These are phyloP conservation scores for Ispidina picta DNA, from an alignment of 2,797 vertebrate species.

Conservation along the genomic window DNA sequence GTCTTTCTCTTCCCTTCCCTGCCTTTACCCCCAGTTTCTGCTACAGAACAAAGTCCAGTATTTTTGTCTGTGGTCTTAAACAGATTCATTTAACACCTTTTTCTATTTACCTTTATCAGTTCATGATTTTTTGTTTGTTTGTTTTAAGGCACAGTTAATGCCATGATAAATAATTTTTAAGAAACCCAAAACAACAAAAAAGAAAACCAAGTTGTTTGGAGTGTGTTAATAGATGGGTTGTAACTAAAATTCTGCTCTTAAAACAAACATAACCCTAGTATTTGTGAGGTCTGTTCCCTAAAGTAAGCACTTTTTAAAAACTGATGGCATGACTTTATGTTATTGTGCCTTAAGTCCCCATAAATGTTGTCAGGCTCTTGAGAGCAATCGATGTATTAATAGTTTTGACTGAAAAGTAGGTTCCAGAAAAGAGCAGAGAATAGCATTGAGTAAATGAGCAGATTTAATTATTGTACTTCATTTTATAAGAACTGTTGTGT, in stretches of 20 bases:
- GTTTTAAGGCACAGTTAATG: not conserved
- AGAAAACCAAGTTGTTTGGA: not conserved
- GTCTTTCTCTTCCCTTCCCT: slow-evolving; percentile 56
- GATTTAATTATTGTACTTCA: not conserved
- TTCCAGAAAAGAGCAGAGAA: not conserved
- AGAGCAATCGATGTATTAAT: not conserved
- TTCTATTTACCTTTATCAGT: not conserved
- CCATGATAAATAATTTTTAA: not conserved
- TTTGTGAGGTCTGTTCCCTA: not conserved
- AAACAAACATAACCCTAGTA: not conserved
- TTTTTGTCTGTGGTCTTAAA: not conserved
- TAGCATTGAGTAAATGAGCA: not conserved
- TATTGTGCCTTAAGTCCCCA: not conserved
- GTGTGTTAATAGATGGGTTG: not conserved
- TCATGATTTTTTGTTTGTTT: not conserved
- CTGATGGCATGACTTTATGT: not conserved
- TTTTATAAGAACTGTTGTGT: not conserved
- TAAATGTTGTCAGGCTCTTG: not conserved
- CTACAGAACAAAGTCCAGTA: not conserved
- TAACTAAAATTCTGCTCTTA: not conserved
- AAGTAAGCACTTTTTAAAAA: not conserved
- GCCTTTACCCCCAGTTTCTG: not conserved
- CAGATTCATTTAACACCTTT: not conserved
- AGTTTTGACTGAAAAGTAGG: not conserved
- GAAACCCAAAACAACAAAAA: no score